Evolutionary conservation across 1,140 invertebrate genomes (phyloP).

Genomic region (Eueides isabella): DNA sequence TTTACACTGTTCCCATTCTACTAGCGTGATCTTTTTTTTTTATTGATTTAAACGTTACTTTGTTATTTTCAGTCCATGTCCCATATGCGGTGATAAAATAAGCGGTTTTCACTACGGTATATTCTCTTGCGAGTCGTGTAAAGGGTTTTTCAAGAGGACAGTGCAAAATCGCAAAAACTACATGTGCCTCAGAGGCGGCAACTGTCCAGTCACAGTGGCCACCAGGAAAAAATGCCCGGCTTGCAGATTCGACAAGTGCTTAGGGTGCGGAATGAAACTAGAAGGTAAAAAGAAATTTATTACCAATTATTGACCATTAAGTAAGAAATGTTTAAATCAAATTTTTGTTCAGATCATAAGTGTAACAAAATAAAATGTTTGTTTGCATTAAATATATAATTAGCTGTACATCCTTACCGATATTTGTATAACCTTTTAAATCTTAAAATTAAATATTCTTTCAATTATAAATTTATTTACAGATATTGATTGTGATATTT

Average conservation of each 20-base stretch:
- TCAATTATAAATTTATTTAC: too few relatives aligned
- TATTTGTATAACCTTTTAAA: too few relatives aligned
- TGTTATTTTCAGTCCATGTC: conserved; percentile 89
- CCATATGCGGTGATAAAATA: conserved; percentile 97
- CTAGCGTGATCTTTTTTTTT: background rate
- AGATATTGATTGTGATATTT: too few relatives aligned
- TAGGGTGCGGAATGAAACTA: conserved; percentile 97
- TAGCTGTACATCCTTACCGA: too few relatives aligned
- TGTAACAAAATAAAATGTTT: too few relatives aligned
- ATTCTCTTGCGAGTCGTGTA: conserved; percentile 98
- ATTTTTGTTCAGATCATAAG: too few relatives aligned
- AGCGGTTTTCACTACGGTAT: conserved; percentile 98
- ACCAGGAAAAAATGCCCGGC: conserved; percentile 98
- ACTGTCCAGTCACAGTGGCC: conserved; percentile 94
- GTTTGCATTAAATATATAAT: too few relatives aligned
- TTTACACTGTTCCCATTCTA: too few relatives aligned
- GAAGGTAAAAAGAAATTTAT: conserved; percentile 86
- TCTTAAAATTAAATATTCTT: too few relatives aligned
- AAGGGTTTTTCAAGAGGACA: conserved; percentile 99
- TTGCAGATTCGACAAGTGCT: conserved; percentile 98
- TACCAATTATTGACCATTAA: background rate
- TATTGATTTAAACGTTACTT: background rate
- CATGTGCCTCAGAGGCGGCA: conserved; percentile 94
- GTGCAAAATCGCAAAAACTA: conserved; percentile 99
- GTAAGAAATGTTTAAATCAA: background rate